Evolutionary conservation across 2,797 vertebrate species (phyloP), one percentile per base, ranked within the genome.

Genomic region (Gambusia yucatana): DNA sequence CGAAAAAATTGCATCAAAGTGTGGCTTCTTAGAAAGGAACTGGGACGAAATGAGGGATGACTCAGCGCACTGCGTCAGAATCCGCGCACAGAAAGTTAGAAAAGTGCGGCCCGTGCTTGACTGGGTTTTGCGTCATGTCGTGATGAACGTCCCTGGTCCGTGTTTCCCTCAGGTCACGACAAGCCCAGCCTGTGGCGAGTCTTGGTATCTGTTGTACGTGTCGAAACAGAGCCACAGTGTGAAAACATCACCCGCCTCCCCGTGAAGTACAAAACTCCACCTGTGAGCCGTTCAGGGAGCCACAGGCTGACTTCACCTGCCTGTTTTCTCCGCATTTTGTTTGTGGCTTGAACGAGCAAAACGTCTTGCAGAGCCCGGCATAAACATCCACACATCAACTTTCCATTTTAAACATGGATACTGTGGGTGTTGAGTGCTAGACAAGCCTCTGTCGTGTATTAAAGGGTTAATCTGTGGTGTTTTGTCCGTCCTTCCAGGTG

Each of bases 401-500:
- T 36, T 63, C 3, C 3, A 22, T 44, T n/a, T 43, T 70, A 22
- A 0, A 75, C 30, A 1, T 39, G 1, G 0, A 67, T 9, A 67
- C 10, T 11, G 20, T 43, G 36, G 22, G 10, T 41, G 4, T n/a
- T 2, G 4, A 67, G 63, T 41, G 20, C 63, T 20, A 25, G 5
- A 4, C 9, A 41, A 41, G 3, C 2, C 13, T 33, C 16, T 36
- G 6, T 63, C 8, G 33, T 20, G 61, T 8, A 63, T 36, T 20
- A 39, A 30, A 9, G 36, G 7, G 30, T 36, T 8, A 22, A 13
- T 33, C 8, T 2, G 13, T 11, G 22, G n/a, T 22, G 0, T 75
- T 52, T 25, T 73, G 20, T 85, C 7, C 30, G 0, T 72, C 4
- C 47, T 25, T 80, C 8, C 43, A 98, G 97, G 93, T 80, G 91